These are phyloP conservation scores for Choloepus didactylus DNA, from an alignment of 2,797 vertebrate species.

Conservation along the genomic window DNA sequence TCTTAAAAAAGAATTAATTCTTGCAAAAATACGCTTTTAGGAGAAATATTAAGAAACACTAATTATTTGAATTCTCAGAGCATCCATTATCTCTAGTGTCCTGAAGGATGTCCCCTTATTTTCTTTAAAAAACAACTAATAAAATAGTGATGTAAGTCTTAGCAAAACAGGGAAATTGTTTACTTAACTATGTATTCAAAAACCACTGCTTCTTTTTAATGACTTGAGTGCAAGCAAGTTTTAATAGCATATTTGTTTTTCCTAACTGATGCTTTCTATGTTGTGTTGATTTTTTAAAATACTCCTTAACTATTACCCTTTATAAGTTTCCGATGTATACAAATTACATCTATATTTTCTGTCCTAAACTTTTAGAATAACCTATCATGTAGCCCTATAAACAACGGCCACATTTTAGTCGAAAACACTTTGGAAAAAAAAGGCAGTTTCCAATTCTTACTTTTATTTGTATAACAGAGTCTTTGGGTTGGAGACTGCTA, in stretches of 20 bases:
- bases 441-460: slow-evolving; percentile 59
- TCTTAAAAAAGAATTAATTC: background rate
- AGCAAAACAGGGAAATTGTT: background rate
- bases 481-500: slow-evolving; percentile 66
- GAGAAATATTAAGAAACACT: background rate
- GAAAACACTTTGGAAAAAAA: slow-evolving; percentile 54
- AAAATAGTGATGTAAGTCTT: background rate
- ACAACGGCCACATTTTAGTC: background rate
- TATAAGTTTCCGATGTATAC: background rate
- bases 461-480: slow-evolving; percentile 50
- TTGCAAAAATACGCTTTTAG: background rate
- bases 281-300: background rate
- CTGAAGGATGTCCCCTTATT: background rate
- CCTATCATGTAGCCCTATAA: background rate
- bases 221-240: background rate
- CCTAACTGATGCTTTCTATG: background rate
- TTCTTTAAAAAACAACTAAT: background rate
- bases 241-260: background rate
- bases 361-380: slow-evolving; percentile 10
- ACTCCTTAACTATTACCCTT: background rate
- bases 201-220: background rate
- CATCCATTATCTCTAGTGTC: background rate
- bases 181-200: background rate
- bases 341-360: slow-evolving; percentile 46
- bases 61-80: background rate